phyloP scores from a whole-genome alignment of 2,888 invertebrate genomes.

The Tanytarsus gracilentus region DNA sequence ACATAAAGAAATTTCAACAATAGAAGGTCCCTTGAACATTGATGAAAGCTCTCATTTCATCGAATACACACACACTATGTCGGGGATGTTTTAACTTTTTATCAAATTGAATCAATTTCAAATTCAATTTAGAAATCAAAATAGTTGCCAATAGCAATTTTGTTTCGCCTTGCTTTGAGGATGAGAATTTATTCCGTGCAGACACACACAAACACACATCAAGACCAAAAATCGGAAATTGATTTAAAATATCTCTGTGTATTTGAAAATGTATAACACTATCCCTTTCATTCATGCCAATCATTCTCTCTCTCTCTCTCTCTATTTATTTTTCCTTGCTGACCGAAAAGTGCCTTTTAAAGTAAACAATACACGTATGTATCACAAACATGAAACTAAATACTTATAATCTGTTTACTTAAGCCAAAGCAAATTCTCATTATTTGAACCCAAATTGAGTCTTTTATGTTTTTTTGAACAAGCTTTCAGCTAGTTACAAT shows the following conservation, averaged over 20 bases:
- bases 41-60: too few relatives aligned
- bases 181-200: background rate
- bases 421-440: too few relatives aligned
- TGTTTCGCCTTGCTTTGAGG: too few relatives aligned
- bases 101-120: background rate
- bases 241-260: slow-evolving; percentile 7
- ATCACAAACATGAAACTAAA: slow-evolving; percentile 30
- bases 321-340: too few relatives aligned
- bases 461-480: too few relatives aligned
- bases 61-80: too few relatives aligned
- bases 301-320: too few relatives aligned
- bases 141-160: slow-evolving; percentile 1
- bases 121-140: background rate
- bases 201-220: background rate
- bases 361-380: slow-evolving; percentile 48
- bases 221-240: background rate
- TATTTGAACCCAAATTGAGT: too few relatives aligned
- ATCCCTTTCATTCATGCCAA: slow-evolving; percentile 6
- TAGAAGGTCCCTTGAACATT: too few relatives aligned
- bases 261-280: background rate
- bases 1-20: too few relatives aligned
- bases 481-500: too few relatives aligned
- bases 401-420: too few relatives aligned
- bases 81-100: slow-evolving; percentile 8
- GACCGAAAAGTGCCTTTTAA: slow-evolving; percentile 49